phyloP scores from a whole-genome alignment of 37 sponge, comb jelly and placozoan species.

The Chondrosia reniformis region DNA sequence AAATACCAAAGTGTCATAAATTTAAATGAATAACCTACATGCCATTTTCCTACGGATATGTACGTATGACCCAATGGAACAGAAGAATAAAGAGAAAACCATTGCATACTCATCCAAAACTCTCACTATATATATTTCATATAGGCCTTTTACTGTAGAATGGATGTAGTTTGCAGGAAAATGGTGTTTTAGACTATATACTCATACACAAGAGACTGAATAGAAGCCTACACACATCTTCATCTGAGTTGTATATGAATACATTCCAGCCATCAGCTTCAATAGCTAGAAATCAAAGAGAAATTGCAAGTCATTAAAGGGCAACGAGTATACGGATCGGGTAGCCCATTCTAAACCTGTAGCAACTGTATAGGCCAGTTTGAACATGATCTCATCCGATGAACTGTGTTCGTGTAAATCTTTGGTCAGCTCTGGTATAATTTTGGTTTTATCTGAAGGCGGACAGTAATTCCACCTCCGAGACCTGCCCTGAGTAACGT shows the following conservation, averaged over 20 bases:
- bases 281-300: not conserved
- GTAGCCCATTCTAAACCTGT: not conserved
- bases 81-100: no score
- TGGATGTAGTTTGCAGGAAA: no score
- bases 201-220: not conserved
- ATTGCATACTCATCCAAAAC: no score
- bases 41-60: no score
- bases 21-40: no score
- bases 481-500: not conserved
- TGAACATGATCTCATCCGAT: not conserved
- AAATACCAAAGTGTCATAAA: no score
- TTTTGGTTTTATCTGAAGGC: not conserved
- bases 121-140: no score
- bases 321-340: not conserved
- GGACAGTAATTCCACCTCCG: not conserved
- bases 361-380: not conserved
- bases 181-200: not conserved
- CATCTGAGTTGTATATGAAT: not conserved
- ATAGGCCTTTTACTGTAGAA: no score
- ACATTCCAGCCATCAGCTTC: not conserved
- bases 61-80: no score
- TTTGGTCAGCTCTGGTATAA: not conserved
- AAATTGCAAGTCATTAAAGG: not conserved
- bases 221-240: not conserved
- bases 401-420: constrained; percentile 13